Evolutionary conservation across 2,888 invertebrate species (phyloP).

Genomic region (Ophion slaviceki): DNA sequence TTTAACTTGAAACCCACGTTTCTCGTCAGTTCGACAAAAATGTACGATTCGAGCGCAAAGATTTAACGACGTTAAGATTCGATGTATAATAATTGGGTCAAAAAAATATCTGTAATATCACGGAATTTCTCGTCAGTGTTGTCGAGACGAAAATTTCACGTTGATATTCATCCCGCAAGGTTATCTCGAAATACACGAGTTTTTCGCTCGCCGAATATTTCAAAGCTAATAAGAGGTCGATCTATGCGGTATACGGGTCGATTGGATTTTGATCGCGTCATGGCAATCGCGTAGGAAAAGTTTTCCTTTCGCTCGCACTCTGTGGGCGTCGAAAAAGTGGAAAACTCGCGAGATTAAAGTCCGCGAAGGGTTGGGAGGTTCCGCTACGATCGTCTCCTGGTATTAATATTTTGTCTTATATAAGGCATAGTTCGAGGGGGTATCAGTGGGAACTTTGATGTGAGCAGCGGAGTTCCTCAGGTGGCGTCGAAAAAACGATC

Average conservation of each 20-base stretch:
- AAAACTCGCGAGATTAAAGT: constrained; percentile 35
- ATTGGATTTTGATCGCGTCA: constrained; percentile 35
- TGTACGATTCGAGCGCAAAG: too few species aligned
- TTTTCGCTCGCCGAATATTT: constrained; percentile 9
- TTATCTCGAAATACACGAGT: constrained; percentile 8
- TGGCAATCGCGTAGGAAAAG: constrained; percentile 16
- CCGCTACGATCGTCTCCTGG: neutral
- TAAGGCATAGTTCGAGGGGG: neutral
- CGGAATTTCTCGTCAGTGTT: neutral
- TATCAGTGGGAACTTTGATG: constrained; percentile 18
- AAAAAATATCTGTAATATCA: neutral
- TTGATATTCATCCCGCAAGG: constrained; percentile 1
- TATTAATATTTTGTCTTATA: constrained; percentile 52
- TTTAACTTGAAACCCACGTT: too few species aligned
- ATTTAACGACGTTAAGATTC: neutral
- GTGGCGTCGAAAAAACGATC: neutral
- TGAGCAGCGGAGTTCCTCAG: neutral
- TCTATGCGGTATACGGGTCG: neutral
- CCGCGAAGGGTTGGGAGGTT: neutral
- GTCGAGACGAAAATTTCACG: neutral
- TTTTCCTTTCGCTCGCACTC: constrained; percentile 13
- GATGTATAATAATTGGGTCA: neutral
- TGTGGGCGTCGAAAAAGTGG: constrained; percentile 16
- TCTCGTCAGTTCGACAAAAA: too few species aligned
- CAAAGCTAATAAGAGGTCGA: constrained; percentile 21